Evolutionary conservation across 2,888 invertebrate species (phyloP), one percentile per base, ranked within the genome.

Genomic region (Machimus atricapillus): DNA sequence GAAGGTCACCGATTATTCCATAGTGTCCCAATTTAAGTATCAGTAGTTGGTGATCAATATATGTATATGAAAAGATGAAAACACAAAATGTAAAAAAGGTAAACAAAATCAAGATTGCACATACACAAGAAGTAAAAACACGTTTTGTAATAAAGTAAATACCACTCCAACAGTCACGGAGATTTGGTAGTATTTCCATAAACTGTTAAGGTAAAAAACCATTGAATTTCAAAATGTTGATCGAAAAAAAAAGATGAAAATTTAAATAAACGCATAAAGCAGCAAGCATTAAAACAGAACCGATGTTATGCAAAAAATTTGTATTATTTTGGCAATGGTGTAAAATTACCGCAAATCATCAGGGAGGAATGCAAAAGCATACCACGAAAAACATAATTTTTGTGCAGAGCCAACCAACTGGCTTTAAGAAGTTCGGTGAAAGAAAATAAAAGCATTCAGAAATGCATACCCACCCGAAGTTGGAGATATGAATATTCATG

Each of bases 401-500:
- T 76, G n/a, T 37, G 76, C 40, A 78, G 23, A 78, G 19, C 40
- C 19, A 78, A 23, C 78, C 27, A 78, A 43, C 37, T n/a, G 34
- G 37, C 58, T 82, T 58, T 16, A 66, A 82, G 40, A 58, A 82
- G 31, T 82, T 82, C 37, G 5, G 14, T 31, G 31, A 58, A 81
- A 56, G 82, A 82, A 82, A 85, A 85, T 43, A 66, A 83, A 83
- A 83, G 37, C 37, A 83, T 37, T 66, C 46, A 46, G 52, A 86
- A 78, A 58, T 86, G 78, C 86, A 86, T 86, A 86, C 52, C 77
- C 86, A 86, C 40, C 46, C 78, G 56, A 86, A 78, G 46, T n/a
- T 86, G 56, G 9, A 78, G 37, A 77, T 77, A 86, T 86, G 86
- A 86, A 86, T 86, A 86, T 86, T 86, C 86, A 86, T 86, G 77